These are phyloP conservation scores for Metopolophium dirhodum DNA, from an alignment of 1,140 invertebrate genomes.

Conservation along the genomic window DNA sequence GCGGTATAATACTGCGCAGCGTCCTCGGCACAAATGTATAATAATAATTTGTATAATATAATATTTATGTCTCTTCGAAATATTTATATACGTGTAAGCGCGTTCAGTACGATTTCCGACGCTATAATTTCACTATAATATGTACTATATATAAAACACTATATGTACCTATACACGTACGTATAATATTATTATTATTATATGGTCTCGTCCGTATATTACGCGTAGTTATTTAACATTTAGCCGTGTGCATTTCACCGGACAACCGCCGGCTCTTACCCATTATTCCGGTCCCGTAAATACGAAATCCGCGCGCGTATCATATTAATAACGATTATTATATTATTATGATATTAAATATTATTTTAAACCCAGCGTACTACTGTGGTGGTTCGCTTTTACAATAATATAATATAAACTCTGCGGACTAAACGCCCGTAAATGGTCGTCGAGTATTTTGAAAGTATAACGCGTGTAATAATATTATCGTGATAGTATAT, in stretches of 20 bases:
- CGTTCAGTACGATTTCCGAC: neutral
- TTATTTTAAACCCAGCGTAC: neutral
- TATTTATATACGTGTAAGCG: too few species aligned
- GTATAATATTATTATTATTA: too few species aligned
- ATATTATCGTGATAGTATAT: neutral
- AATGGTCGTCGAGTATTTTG: neutral
- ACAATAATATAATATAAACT: neutral
- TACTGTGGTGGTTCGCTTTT: neutral
- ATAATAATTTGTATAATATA: neutral
- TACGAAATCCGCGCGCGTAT: neutral
- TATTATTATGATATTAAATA: neutral
- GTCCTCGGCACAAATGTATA: neutral
- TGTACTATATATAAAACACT: too few species aligned
- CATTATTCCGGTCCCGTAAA: neutral
- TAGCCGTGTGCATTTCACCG: neutral
- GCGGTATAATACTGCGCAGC: too few species aligned
- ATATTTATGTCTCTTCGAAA: neutral
- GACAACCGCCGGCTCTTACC: neutral
- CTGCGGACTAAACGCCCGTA: neutral
- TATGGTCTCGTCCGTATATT: neutral
- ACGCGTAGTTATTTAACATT: neutral
- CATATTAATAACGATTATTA: neutral
- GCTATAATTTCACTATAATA: neutral
- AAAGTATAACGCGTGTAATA: slow-evolving; percentile 2
- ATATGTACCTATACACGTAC: too few species aligned